Evolutionary conservation across 2,888 invertebrate species (phyloP).

Genomic region (Thysanoteuthis rhombus): DNA sequence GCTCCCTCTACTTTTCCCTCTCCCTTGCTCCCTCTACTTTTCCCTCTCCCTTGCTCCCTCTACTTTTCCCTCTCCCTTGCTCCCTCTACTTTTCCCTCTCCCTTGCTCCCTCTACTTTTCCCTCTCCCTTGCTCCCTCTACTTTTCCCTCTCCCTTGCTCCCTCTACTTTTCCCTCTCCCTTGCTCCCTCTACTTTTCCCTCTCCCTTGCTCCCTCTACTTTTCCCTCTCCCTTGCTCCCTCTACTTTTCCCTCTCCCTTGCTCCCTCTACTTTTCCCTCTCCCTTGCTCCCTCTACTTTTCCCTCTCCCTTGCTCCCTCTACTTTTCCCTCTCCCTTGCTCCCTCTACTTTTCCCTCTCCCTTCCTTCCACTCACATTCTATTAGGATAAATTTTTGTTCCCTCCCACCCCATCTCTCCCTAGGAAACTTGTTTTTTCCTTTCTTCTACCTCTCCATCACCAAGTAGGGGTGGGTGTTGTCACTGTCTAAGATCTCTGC

Average conservation of each 20-base stretch:
- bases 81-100: neutral
- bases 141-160: neutral
- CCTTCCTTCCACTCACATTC: neutral
- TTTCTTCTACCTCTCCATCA: too few relatives aligned
- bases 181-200: neutral
- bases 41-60: neutral
- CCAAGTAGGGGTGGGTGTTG: too few relatives aligned
- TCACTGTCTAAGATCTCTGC: too few relatives aligned
- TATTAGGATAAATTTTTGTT: too few relatives aligned
- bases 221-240: neutral
- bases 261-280: too few relatives aligned
- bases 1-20: neutral
- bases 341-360: neutral
- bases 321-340: neutral
- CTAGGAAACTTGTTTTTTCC: too few relatives aligned
- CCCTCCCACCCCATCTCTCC: too few relatives aligned
- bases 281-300: neutral
- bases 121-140: neutral
- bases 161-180: neutral
- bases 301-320: slow-evolving; percentile 31
- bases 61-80: slow-evolving; percentile 30
- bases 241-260: neutral
- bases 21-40: too few relatives aligned
- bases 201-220: too few relatives aligned
- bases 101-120: neutral